These are phyloP conservation scores for Macaria liturata DNA, from an alignment of 2,888 invertebrate genomes.

Conservation along the genomic window DNA sequence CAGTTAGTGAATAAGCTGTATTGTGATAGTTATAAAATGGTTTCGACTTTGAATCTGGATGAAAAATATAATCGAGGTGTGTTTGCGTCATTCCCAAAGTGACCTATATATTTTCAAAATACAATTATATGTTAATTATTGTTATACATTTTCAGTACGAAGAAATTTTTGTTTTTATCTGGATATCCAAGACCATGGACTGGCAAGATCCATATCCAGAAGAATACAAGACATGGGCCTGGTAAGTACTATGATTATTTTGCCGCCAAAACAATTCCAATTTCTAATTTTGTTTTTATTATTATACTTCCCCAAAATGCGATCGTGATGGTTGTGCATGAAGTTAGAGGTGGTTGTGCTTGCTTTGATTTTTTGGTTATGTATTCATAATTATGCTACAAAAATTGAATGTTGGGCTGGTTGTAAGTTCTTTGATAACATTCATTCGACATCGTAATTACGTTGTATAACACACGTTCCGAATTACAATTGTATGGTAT, in stretches of 20 bases:
- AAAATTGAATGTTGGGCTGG: not conserved
- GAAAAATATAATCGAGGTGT: constrained; percentile 77
- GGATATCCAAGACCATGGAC: constrained; percentile 88
- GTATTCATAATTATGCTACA: constrained; percentile 31
- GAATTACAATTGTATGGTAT: constrained; percentile 31
- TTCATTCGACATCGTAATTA: constrained; percentile 22
- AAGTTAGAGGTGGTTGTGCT: not conserved
- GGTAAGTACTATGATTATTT: constrained; percentile 73
- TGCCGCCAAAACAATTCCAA: constrained; percentile 55
- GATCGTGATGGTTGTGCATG: not conserved
- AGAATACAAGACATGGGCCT: constrained; percentile 89
- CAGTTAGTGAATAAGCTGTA: constrained; percentile 31
- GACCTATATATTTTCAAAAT: constrained; percentile 36
- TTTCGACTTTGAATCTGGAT: constrained; percentile 73
- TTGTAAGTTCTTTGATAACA: not conserved
- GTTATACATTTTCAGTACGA: constrained; percentile 68
- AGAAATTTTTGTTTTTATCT: constrained; percentile 89
- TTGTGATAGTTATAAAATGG: constrained; percentile 55
- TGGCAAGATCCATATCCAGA: constrained; percentile 85
- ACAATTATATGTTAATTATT: constrained; percentile 16
- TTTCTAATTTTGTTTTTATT: too few relatives aligned
- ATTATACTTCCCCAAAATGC: too few relatives aligned
- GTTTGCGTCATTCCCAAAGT: constrained; percentile 46
- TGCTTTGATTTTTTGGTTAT: constrained; percentile 49
- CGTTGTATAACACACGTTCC: constrained; percentile 46